A percentile compares a stretch with the other conserved stretches of the same genome.
Conservation (phyloP, 1,140 invertebrate species). For the Gryon sp. region DNA sequence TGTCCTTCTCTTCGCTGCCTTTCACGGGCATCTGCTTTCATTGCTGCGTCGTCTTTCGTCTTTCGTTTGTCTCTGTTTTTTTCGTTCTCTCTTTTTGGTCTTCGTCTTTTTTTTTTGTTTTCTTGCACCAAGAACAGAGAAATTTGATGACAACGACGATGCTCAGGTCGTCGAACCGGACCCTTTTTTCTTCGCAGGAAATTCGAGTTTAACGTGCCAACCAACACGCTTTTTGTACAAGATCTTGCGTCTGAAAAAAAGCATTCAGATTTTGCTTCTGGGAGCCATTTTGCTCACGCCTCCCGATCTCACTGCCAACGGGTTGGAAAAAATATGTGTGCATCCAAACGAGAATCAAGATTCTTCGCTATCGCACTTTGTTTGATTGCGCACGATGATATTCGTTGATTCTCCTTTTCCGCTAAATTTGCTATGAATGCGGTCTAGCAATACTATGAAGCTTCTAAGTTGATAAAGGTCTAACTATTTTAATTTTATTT, state of each 20-base stretch:
- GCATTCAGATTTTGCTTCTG: constrained; percentile 34
- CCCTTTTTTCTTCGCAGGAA: constrained; percentile 57
- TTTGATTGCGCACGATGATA: constrained; percentile 4
- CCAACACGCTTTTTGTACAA: constrained; percentile 54
- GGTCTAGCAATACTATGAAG: too few species aligned
- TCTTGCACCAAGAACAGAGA: constrained; percentile 45
- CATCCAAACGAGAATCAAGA: constrained; percentile 39
- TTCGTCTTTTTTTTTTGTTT: constrained; percentile 43
- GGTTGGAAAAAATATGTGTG: constrained; percentile 39
- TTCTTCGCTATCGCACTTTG: background rate
- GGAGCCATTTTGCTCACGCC: constrained; percentile 49
- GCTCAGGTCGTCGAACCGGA: constrained; percentile 62
- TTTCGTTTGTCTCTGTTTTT: too few species aligned
- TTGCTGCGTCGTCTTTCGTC: constrained; percentile 45
- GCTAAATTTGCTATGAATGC: background rate
- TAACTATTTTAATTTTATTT: too few species aligned
- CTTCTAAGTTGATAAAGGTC: too few species aligned
- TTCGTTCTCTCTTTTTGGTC: too few species aligned
- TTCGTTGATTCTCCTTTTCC: too few species aligned
- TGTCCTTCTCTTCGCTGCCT: constrained; percentile 71
- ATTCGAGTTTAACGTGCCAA: constrained; percentile 57
- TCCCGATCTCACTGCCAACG: constrained; percentile 6
- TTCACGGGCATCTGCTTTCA: constrained; percentile 71
- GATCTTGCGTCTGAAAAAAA: constrained; percentile 49
- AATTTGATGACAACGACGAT: constrained; percentile 64